These are phyloP conservation scores for Synanthedon andrenaeformis DNA, from an alignment of 2,888 invertebrate genomes.

Conservation along the genomic window DNA sequence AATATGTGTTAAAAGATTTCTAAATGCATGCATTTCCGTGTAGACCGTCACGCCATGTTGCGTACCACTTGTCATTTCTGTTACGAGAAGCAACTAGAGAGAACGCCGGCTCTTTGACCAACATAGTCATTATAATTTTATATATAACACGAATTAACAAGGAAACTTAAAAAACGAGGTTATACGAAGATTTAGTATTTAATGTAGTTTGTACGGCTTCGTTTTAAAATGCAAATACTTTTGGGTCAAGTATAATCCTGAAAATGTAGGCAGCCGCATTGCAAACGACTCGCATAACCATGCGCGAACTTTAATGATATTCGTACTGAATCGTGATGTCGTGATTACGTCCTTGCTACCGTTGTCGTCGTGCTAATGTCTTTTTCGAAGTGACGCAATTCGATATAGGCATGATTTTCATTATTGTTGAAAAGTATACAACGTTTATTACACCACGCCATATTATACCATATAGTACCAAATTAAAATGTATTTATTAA, in stretches of 20 bases:
- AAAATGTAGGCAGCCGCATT: neutral
- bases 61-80: constrained; percentile 18
- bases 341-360: neutral
- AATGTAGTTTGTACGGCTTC: neutral
- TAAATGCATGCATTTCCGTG: constrained; percentile 37
- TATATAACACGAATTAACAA: too few relatives aligned
- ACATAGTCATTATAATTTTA: too few relatives aligned
- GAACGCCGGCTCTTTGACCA: too few relatives aligned
- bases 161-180: too few relatives aligned
- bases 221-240: neutral
- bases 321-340: neutral
- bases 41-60: constrained; percentile 25
- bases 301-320: neutral
- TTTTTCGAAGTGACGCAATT: too few relatives aligned
- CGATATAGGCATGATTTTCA: too few relatives aligned
- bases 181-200: too few relatives aligned
- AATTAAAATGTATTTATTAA: too few relatives aligned
- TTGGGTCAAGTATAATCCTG: neutral
- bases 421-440: too few relatives aligned
- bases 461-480: too few relatives aligned
- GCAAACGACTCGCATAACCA: neutral
- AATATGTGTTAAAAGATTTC: constrained; percentile 27
- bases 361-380: too few relatives aligned
- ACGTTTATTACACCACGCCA: too few relatives aligned
- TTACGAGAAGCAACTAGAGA: neutral